Evolutionary conservation across 2,113 vertebrate species (phyloP).

Genomic region (Pionites leucogaster): DNA sequence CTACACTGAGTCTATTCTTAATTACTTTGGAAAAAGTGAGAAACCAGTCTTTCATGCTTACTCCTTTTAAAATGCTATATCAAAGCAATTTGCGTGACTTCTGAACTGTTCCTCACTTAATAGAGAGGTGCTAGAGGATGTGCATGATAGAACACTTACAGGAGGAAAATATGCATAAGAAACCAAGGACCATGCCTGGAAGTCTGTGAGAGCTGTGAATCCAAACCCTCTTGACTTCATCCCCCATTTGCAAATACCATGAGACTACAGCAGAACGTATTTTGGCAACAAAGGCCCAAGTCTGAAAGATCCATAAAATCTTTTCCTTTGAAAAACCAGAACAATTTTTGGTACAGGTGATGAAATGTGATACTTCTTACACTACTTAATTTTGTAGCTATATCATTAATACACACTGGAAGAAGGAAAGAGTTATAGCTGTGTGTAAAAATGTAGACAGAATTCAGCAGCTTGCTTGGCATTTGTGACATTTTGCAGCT

Average conservation of each 20-base stretch:
- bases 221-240: background rate
- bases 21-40: slow-evolving; percentile 13
- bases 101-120: background rate
- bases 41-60: background rate
- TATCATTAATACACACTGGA: background rate
- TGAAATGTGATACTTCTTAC: background rate
- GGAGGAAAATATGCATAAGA: background rate
- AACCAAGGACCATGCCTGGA: background rate
- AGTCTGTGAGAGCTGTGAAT: background rate
- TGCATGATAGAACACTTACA: background rate
- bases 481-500: background rate
- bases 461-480: background rate
- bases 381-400: background rate
- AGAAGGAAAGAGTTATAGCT: background rate
- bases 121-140: background rate
- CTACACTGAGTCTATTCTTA: background rate
- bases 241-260: background rate
- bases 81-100: background rate
- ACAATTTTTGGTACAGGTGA: background rate
- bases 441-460: background rate
- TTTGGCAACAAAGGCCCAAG: background rate
- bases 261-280: background rate
- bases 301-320: background rate
- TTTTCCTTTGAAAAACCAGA: background rate
- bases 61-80: background rate